These are phyloP conservation scores for Nematostella vectensis DNA, from an alignment of 92 coral and sea anemone species.

Conservation along the genomic window DNA sequence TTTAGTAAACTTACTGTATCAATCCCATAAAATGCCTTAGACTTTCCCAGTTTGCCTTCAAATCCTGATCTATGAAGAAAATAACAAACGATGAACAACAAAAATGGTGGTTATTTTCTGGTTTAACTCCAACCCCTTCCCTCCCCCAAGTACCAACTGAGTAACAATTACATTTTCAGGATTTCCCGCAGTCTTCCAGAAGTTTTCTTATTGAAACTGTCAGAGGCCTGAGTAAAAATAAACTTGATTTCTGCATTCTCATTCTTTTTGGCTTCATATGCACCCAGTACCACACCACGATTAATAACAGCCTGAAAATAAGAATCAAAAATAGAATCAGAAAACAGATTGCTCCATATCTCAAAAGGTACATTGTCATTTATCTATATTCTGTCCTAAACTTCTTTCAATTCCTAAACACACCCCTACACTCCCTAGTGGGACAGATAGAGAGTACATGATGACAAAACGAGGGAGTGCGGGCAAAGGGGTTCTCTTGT, in stretches of 20 bases:
- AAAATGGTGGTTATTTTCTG: neutral
- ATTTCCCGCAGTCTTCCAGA: slow-evolving; percentile 72
- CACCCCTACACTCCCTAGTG: no score
- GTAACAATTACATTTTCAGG: slow-evolving; percentile 72
- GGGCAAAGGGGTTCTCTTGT: no score
- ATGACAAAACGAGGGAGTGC: no score
- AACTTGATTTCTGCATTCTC: slow-evolving; percentile 1
- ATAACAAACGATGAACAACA: neutral
- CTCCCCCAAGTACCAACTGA: no score
- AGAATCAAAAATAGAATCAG: no score
- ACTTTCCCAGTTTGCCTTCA: slow-evolving; percentile 81
- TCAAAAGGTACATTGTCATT: no score
- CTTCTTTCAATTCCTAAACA: no score
- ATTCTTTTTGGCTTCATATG: slow-evolving; percentile 27
- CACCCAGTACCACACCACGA: slow-evolving; percentile 72
- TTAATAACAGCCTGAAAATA: slow-evolving; percentile 65
- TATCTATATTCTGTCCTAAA: no score
- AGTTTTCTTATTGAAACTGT: slow-evolving; percentile 53
- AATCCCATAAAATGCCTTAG: slow-evolving; percentile 76
- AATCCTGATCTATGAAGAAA: slow-evolving; percentile 58
- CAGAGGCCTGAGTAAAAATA: slow-evolving; percentile 53
- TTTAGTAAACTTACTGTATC: slow-evolving; percentile 50
- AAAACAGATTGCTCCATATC: no score
- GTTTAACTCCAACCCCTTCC: no score
- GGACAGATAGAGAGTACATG: no score